These are phyloP conservation scores for Anabacerthia variegaticeps DNA, from an alignment of 2,797 vertebrate genomes.

Conservation along the genomic window DNA sequence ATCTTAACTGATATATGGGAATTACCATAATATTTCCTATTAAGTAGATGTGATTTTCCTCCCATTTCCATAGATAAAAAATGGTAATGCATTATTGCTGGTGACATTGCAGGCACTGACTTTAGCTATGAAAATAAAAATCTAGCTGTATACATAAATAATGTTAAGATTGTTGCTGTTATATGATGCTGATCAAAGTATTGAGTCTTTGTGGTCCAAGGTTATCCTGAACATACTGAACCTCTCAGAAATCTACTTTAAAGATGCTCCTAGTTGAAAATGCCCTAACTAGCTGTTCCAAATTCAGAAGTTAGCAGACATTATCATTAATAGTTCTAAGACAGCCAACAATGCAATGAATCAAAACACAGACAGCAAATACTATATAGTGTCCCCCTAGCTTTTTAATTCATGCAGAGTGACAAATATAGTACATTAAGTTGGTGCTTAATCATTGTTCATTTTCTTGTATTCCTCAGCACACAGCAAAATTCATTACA, in stretches of 20 bases:
- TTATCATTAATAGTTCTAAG: conserved; percentile 18
- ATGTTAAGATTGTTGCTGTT: conserved; percentile 1
- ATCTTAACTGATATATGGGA: conserved; percentile 58
- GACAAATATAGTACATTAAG: conserved; percentile 57
- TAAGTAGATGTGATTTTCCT: conserved; percentile 51
- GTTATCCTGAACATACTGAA: not conserved
- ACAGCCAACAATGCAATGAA: not conserved
- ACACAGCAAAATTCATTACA: conserved; percentile 6
- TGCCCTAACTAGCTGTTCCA: not conserved
- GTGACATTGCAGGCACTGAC: conserved; percentile 36
- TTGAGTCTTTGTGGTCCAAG: not conserved
- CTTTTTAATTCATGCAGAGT: conserved; percentile 51
- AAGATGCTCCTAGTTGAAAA: not conserved
- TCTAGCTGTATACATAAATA: conserved; percentile 29
- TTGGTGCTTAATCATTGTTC: conserved; percentile 56
- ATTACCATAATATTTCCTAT: conserved; percentile 65
- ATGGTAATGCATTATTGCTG: conserved; percentile 23
- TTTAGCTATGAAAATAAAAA: conserved; percentile 46
- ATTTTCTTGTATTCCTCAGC: conserved; percentile 12
- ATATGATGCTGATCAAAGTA: not conserved
- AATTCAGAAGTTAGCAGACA: conserved; percentile 4
- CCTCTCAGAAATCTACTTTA: not conserved
- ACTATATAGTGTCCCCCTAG: not conserved
- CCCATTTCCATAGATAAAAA: conserved; percentile 60
- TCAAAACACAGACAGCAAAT: conserved; percentile 42